A percentile compares a stretch with the other conserved stretches of the same genome.
phyloP scores from a whole-genome alignment of 2,113 vertebrate genomes.

The Anarhynchus alexandrinus region DNA sequence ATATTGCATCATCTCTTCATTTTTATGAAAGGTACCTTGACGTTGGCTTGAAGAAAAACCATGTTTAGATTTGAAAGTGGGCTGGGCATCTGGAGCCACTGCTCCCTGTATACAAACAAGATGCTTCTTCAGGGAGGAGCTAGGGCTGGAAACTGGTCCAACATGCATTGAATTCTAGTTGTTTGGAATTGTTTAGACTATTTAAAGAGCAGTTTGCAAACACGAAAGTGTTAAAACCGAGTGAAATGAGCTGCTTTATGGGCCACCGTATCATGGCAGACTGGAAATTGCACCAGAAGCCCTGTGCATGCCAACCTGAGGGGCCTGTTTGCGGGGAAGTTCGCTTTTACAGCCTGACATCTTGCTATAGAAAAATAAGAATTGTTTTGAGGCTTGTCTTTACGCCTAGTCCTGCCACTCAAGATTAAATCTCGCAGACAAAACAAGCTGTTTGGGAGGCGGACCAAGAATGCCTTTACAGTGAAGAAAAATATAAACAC shows the following conservation, averaged over 20 bases:
- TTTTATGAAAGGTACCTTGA: slow-evolving; percentile 21
- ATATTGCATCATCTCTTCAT: slow-evolving; percentile 19
- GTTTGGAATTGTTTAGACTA: neutral
- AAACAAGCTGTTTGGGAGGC: slow-evolving; percentile 64
- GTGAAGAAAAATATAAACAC: slow-evolving; percentile 59
- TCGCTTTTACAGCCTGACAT: neutral
- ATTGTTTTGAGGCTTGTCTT: slow-evolving; percentile 56
- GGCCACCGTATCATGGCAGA: neutral
- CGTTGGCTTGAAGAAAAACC: slow-evolving; percentile 31
- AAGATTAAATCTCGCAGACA: slow-evolving; percentile 62
- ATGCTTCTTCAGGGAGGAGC: slow-evolving; percentile 23
- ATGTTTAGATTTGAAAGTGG: neutral
- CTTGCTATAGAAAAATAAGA: slow-evolving; percentile 30
- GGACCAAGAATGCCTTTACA: slow-evolving; percentile 60
- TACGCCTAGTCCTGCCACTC: slow-evolving; percentile 55
- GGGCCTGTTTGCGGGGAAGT: neutral
- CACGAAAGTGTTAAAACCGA: neutral
- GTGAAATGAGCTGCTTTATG: neutral
- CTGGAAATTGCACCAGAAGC: neutral
- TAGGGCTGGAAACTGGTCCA: neutral
- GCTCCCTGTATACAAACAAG: slow-evolving; percentile 11
- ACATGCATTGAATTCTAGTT: neutral
- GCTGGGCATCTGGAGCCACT: neutral
- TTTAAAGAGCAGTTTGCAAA: neutral
- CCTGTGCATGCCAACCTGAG: neutral